phyloP scores from a whole-genome alignment of 2,797 vertebrate genomes.

The Menidia menidia region DNA sequence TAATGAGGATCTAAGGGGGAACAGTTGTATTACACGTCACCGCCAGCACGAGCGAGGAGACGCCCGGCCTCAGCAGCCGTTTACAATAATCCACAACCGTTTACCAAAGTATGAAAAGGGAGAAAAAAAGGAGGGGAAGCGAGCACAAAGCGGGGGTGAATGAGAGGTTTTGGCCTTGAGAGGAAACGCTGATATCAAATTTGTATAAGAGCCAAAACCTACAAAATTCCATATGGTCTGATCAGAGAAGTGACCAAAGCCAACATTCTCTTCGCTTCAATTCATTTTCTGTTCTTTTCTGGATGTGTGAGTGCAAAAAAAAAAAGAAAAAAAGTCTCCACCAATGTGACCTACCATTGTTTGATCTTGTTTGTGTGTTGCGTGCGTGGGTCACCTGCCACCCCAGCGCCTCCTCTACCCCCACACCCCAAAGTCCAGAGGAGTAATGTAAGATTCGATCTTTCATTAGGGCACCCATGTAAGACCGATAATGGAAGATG shows the following conservation, averaged over 20 bases:
- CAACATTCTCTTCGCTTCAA: conserved; percentile 21
- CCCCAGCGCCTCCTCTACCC: not conserved
- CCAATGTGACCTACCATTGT: conserved; percentile 12
- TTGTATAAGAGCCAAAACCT: conserved; percentile 43
- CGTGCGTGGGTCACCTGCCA: conserved; percentile 34
- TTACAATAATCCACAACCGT: conserved; percentile 76
- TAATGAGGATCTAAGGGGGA: conserved; percentile 80
- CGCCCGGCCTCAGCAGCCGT: conserved; percentile 66
- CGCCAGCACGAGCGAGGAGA: conserved; percentile 58
- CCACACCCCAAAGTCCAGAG: conserved; percentile 5
- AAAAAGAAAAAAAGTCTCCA: not conserved
- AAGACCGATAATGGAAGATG: conserved; percentile 71
- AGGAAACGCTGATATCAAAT: conserved; percentile 50
- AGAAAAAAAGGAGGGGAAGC: not conserved
- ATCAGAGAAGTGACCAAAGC: conserved; percentile 37
- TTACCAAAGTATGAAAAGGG: conserved; percentile 50
- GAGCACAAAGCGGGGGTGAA: conserved; percentile 8
- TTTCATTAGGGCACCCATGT: conserved; percentile 72
- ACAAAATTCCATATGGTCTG: conserved; percentile 55
- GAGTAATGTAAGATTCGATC: conserved; percentile 72
- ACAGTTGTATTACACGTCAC: conserved; percentile 83
- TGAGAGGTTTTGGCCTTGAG: conserved; percentile 33
- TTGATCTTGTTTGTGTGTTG: not conserved
- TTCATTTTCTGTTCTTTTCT: not conserved
- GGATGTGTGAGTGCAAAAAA: not conserved